Base-by-base conservation (phyloP, 2,888 invertebrate genomes). In the Campoplex capitator region DNA sequence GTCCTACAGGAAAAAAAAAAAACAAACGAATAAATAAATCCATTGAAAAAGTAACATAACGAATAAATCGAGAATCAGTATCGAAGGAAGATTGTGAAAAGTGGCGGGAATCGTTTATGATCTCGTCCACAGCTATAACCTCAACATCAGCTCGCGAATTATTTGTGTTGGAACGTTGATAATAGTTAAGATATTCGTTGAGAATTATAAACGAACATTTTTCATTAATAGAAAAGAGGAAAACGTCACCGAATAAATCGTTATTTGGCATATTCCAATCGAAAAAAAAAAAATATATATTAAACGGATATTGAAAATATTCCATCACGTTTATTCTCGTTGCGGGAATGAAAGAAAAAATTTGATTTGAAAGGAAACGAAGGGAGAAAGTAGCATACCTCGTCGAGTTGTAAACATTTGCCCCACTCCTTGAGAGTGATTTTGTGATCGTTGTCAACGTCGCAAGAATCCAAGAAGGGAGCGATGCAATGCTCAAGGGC, bases 401-500 rank as follows among this genome's bases (percentile, higher is more conserved):
- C 97, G 89, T 98, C 97, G 83, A 99, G 96, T 93, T 98, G 97
- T 93, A 98, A 95, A 91, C 98, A 98, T 92, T 96, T 96, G 90
- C 98, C 99, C 99, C 99, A 99, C 95, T 99, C 99, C 90, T 96
- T 95, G 89, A 99, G 96, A 38, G 98, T 97, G 94, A 99, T 98
- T 94, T 97, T 97, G 94, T 99, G 98, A 95, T 99, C 98, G 92
- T 97, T 96, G 95, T 99, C 96, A 54, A 95, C 95, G 95, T 99
- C 99, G 95, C 99, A 99, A 45, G 96, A 95, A 95, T 99, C 97
- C 88, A 99, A 96, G 96, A 99, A 99, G 62, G 99, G 98, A 86
- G 98, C 98, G 95, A 99, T 99, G 95, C 99, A 99, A 94, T 99
- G 99, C 95, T 99, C 99, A 95, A 99, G 96, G 56, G 99, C 97